Base-by-base conservation (phyloP, 1,140 invertebrate species). In the Dendrolimus punctatus region DNA sequence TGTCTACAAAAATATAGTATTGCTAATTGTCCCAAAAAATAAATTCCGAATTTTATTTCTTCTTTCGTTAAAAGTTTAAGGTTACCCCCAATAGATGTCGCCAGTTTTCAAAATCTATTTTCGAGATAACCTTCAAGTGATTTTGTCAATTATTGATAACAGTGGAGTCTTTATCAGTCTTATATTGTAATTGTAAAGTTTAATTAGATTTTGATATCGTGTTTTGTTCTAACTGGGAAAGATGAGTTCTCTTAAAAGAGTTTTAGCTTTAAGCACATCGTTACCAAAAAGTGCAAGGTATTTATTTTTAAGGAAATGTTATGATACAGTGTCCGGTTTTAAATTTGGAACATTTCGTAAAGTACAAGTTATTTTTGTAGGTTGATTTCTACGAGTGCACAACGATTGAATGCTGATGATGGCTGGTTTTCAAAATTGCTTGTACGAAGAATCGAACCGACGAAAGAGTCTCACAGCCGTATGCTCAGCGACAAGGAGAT, bases 401-500 rank as follows among this genome's bases (percentile, higher is more conserved):
- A 75, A 44, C 64, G 87, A 39, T 52, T 51, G 40, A 85, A 79
- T 52, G 86, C 90, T 55, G 89, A 89, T 64, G 95, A 96, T 88
- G 92, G 94, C 70, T 98, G 96, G 95, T 89, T 98, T 45, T 95
- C 92, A 58, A 98, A 97, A 84, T 85, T 98, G 40, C 85, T 97
- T 53, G 96, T 97, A 38, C 89, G 95, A 60, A 95, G 93, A 83
- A 96, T 98, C 76, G 95, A 98, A 77, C 95, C 96, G 5, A 96
- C 95, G 0, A 98, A 97, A 78, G 96, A 98, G 78, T 95, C 97
- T 5, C 97, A 99, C 84, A 98, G 97, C 66, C 91, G 95, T 54
- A 95, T 98, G 91, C 89, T 99, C 39, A 96, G 96, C 63, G 95
- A 97, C 80, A 98, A 98, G 88, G 96, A 98, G 87, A 91, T 95